phyloP scores from a whole-genome alignment of 2,797 vertebrate genomes.

The Megaceryle alcyon region DNA sequence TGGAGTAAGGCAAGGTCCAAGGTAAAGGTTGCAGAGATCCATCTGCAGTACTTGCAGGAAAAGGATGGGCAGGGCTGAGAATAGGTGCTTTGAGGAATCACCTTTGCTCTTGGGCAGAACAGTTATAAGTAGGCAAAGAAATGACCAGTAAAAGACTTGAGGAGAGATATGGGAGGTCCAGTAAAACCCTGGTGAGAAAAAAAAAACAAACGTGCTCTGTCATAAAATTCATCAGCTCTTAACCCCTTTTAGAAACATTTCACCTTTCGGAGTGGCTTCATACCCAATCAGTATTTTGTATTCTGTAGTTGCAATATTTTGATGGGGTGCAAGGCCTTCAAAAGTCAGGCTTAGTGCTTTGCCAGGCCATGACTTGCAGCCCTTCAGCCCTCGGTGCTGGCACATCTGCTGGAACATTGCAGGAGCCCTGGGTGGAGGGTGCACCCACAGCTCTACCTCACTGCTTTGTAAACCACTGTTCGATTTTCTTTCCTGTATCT shows the following conservation, averaged over 20 bases:
- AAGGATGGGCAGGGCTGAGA: background rate
- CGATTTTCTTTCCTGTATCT: accelerated
- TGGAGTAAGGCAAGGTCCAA: background rate
- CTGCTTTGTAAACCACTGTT: accelerated
- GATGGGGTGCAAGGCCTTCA: background rate
- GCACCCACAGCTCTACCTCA: background rate
- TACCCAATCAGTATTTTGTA: accelerated
- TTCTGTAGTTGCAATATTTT: background rate
- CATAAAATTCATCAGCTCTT: background rate
- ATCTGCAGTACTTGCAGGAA: background rate
- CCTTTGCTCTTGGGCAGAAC: background rate
- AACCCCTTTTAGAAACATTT: background rate
- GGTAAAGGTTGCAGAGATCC: background rate
- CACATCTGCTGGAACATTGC: background rate
- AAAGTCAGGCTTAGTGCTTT: background rate
- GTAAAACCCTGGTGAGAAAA: background rate
- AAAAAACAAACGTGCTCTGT: background rate
- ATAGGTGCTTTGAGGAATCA: background rate
- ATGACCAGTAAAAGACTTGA: background rate
- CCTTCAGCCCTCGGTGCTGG: accelerated
- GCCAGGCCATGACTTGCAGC: background rate
- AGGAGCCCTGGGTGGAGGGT: accelerated
- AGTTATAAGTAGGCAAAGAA: background rate
- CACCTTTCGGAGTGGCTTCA: background rate
- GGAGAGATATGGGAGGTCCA: background rate